phyloP scores from a whole-genome alignment of 64 coral and sea anemone species.

The Cladopsammia gracilis region DNA sequence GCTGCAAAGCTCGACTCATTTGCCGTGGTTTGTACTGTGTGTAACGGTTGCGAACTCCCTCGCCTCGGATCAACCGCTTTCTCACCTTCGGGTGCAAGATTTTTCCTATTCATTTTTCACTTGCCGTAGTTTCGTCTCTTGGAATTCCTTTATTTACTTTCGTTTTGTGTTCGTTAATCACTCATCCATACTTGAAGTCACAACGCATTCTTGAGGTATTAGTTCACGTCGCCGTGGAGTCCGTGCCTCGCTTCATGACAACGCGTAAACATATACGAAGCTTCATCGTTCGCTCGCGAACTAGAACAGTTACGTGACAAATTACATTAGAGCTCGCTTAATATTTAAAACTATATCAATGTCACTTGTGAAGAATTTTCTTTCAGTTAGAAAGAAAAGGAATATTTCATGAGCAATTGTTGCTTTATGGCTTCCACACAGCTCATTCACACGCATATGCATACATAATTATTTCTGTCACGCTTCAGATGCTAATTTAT shows the following conservation, averaged over 20 bases:
- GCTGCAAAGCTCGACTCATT: constrained; percentile 14
- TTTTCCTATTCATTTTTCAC: constrained; percentile 57
- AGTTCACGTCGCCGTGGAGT: background rate
- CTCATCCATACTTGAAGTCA: constrained; percentile 7
- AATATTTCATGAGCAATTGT: background rate
- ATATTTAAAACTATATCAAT: background rate
- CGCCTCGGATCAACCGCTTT: constrained; percentile 34
- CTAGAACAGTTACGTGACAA: background rate
- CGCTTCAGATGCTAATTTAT: background rate
- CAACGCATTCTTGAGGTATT: constrained; percentile 19
- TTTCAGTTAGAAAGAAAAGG: background rate
- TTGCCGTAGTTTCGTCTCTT: background rate
- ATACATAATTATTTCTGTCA: background rate
- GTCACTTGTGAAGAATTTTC: background rate
- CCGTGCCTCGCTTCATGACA: constrained; percentile 15
- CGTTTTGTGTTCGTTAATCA: background rate
- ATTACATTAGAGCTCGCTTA: background rate
- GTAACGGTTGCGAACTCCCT: constrained; percentile 47
- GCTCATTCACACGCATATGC: background rate
- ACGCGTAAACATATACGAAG: constrained; percentile 12
- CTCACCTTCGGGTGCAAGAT: constrained; percentile 40
- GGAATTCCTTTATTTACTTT: background rate
- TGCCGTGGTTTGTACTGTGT: constrained; percentile 8
- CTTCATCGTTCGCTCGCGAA: too few relatives aligned
- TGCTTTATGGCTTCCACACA: background rate